These are phyloP conservation scores for Drosophila orena DNA, from an alignment of 1,140 invertebrate genomes.

Conservation along the genomic window DNA sequence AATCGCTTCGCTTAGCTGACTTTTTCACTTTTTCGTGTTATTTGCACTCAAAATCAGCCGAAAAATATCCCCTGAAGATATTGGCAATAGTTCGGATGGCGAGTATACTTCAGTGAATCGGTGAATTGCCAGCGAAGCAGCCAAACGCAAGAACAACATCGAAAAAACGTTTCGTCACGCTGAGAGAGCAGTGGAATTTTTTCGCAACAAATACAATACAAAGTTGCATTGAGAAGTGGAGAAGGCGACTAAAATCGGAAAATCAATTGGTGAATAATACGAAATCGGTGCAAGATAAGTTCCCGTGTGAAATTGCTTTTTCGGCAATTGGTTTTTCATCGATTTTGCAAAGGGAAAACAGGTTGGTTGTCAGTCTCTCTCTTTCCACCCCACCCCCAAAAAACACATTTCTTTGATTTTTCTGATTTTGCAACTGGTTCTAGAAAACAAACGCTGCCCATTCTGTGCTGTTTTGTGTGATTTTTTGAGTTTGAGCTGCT, in stretches of 20 bases:
- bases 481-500: slow-evolving; percentile 43
- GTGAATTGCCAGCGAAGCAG: slow-evolving; percentile 16
- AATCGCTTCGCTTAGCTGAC: slow-evolving; percentile 36
- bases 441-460: slow-evolving; percentile 27
- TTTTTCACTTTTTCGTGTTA: slow-evolving; percentile 52
- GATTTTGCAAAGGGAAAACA: slow-evolving; percentile 76
- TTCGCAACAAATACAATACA: slow-evolving; percentile 35
- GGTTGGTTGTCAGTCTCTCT: slow-evolving; percentile 55
- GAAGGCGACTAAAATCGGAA: slow-evolving; percentile 18
- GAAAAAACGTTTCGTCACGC: slow-evolving; percentile 71
- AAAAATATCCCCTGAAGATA: slow-evolving; percentile 9
- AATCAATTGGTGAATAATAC: slow-evolving; percentile 50
- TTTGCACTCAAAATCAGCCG: slow-evolving; percentile 16
- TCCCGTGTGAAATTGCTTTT: slow-evolving; percentile 13
- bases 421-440: slow-evolving; percentile 68
- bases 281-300: slow-evolving; percentile 35
- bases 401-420: slow-evolving; percentile 19
- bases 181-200: slow-evolving; percentile 65
- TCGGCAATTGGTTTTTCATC: slow-evolving; percentile 69
- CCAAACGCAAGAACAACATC: slow-evolving; percentile 14
- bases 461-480: slow-evolving; percentile 34
- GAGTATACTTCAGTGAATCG: slow-evolving; percentile 44
- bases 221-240: slow-evolving; percentile 8
- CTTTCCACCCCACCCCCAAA: not conserved
- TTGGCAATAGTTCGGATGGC: slow-evolving; percentile 1